Evolutionary conservation across 2,797 vertebrate genomes (phyloP).

Genomic region (Oryzias sinensis): DNA sequence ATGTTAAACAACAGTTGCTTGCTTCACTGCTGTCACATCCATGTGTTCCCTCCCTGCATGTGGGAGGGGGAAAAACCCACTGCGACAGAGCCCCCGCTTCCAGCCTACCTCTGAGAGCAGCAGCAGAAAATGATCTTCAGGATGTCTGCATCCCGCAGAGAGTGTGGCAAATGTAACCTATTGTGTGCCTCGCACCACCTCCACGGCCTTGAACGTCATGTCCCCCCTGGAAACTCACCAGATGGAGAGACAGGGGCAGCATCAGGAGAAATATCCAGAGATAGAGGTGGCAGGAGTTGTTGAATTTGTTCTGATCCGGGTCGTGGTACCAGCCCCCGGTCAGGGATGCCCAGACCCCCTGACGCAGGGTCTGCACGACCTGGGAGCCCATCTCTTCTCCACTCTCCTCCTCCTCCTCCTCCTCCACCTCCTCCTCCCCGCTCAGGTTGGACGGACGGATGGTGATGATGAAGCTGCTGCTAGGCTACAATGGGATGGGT

Average conservation of each 20-base stretch:
- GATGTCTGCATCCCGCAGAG: too few relatives aligned
- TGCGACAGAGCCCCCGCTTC: conserved; percentile 68
- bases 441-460: conserved; percentile 63
- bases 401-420: conserved; percentile 48
- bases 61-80: conserved; percentile 64
- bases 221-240: conserved; percentile 83
- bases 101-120: conserved; percentile 4
- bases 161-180: conserved; percentile 9
- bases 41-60: conserved; percentile 59
- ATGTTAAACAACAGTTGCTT: conserved; percentile 20
- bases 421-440: conserved; percentile 50
- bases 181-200: conserved; percentile 40
- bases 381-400: conserved; percentile 86
- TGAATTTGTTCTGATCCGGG: conserved; percentile 93
- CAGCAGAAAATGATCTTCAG: conserved; percentile 5
- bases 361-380: conserved; percentile 89
- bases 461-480: conserved; percentile 56
- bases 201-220: conserved; percentile 60
- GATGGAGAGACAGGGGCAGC: conserved; percentile 89
- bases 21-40: conserved; percentile 32
- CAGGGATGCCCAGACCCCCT: conserved; percentile 95
- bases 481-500: conserved; percentile 67
- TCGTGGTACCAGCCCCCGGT: conserved; percentile 97
- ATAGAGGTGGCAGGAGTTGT: conserved; percentile 96
- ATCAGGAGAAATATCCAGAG: conserved; percentile 93